Conservation (phyloP, 92 coral and sea anemone genomes). For the Epizoanthus rinbou region DNA sequence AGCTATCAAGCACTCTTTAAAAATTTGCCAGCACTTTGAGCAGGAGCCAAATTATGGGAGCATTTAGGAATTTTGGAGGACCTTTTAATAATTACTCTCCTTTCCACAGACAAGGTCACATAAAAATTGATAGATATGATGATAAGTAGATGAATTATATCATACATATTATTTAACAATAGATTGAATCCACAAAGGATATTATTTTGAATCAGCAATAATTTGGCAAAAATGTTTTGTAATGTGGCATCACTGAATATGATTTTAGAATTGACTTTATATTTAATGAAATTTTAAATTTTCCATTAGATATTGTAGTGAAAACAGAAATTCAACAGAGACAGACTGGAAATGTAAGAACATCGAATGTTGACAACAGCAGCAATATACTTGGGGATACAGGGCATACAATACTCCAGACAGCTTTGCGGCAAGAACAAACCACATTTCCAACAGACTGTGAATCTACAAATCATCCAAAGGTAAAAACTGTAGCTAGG, state of each 20-base stretch:
- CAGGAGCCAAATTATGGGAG: no score
- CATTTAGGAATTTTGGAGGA: no score
- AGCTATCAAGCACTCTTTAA: no score
- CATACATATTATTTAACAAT: neutral
- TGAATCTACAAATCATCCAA: neutral
- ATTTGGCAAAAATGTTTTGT: no score
- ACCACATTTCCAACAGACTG: neutral
- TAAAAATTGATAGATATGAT: no score
- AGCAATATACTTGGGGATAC: neutral
- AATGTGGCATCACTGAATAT: no score
- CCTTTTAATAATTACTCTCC: no score
- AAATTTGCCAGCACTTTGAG: no score
- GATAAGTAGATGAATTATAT: no score
- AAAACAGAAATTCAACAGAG: conserved; percentile 4
- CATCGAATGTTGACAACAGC: neutral
- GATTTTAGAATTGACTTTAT: no score
- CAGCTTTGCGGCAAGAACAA: neutral
- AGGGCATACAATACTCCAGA: neutral
- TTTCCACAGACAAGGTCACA: no score
- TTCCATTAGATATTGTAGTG: conserved; percentile 13
- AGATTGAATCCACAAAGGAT: neutral
- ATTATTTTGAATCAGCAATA: neutral
- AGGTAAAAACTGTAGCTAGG: neutral
- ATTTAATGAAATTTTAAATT: neutral
- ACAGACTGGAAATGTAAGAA: conserved; percentile 2